Base-by-base conservation (phyloP, 2,888 invertebrate genomes). In the Phrixothrix hirtus region DNA sequence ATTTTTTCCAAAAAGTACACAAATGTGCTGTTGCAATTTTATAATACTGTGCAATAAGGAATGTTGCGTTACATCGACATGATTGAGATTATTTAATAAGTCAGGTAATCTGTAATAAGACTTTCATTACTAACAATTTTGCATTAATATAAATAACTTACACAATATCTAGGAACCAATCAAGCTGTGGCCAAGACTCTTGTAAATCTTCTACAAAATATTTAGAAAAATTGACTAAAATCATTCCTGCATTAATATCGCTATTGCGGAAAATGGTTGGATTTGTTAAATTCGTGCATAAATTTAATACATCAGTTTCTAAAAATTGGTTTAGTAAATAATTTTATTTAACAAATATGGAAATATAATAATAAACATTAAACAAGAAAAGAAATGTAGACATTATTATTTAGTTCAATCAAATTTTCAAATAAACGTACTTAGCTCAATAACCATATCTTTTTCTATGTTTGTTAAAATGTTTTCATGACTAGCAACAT, bases 181-280 rank as follows among this genome's bases (percentile, higher is more conserved):
- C 82, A 55, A 88, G 76, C 69, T 87, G 85, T 7, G 80, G 71
- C 90, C 91, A 92, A 61, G 83, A 81, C 55, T 83, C 81, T 58
- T 83, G 79, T 3, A 80, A 78, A 55, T 85, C 80, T 63, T 83
- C 79, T 58, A 77, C 77, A 47, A 83, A 70, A 60, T 81, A 77
- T 63, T 78, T 78, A 73, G 85, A 84, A 77, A 87, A 87, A 37
- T 83, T 79, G 41, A 79, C 78, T 32, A 83, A 70, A 43, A 87
- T 74, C 61, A 82, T 73, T 41, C 80, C 79, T 60, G 85, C 79
- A 13, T 81, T 78, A 36, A 81, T 77, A 4, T 78, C 75, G 55
- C 79, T 79, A 14, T 81, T 79, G 41, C 83, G 82, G 63, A 89
- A 87, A 61, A 85, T 80, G 62, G 80, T 80, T 38, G 90, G 81